These are phyloP conservation scores for Mesocricetus auratus DNA, from an alignment of 2,113 vertebrate species.

Conservation along the genomic window DNA sequence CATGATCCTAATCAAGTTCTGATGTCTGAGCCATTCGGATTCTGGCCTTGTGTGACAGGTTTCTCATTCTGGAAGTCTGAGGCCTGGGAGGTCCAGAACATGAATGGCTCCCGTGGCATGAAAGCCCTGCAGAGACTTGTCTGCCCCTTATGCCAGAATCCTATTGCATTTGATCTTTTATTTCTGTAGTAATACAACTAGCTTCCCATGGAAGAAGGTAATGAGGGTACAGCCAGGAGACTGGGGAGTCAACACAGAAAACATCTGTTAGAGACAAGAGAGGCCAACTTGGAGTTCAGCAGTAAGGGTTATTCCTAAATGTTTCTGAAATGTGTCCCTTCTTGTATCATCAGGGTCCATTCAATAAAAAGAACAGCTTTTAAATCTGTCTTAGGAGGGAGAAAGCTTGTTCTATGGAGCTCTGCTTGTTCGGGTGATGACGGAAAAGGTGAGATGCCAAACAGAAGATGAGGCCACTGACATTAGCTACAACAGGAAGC, in stretches of 20 bases:
- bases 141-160: neutral
- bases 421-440: conserved; percentile 9
- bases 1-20: neutral
- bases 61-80: neutral
- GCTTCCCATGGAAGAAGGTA: neutral
- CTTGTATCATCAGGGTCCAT: neutral
- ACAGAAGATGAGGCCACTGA: neutral
- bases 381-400: neutral
- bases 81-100: neutral
- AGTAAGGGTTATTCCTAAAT: neutral
- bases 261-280: neutral
- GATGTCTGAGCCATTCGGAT: neutral
- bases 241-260: neutral
- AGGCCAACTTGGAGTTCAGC: neutral
- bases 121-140: neutral
- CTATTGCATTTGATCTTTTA: neutral
- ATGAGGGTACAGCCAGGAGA: neutral
- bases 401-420: neutral
- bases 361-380: neutral
- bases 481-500: conserved; percentile 58
- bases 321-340: neutral
- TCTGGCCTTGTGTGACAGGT: neutral
- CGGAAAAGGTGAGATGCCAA: conserved; percentile 50
- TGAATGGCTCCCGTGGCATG: neutral
- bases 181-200: neutral